Conservation (phyloP, 2,888 invertebrate species). For the Pasiphila rectangulata region DNA sequence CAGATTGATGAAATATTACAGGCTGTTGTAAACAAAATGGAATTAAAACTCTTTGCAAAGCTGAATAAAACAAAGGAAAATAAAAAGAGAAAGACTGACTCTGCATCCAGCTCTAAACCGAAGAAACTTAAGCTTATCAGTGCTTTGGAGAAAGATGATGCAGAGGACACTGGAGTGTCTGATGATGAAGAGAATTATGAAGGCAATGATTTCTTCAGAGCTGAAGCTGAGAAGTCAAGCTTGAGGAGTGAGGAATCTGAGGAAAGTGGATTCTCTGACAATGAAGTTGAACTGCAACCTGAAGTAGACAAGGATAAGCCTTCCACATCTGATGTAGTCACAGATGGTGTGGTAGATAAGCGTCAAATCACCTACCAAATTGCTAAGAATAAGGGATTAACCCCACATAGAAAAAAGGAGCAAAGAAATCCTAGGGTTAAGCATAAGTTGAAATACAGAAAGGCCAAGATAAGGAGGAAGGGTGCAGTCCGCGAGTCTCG, state of each 20-base stretch:
- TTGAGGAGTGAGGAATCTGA: slow-evolving; percentile 61
- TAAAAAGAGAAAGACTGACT: slow-evolving; percentile 59
- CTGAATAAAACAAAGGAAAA: slow-evolving; percentile 38
- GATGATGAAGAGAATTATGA: slow-evolving; percentile 69
- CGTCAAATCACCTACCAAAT: slow-evolving; percentile 96
- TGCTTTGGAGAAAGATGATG: slow-evolving; percentile 63
- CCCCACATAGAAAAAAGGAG: slow-evolving; percentile 94
- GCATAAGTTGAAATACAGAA: slow-evolving; percentile 94
- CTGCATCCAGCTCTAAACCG: slow-evolving; percentile 46
- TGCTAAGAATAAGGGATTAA: slow-evolving; percentile 96
- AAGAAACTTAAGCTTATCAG: slow-evolving; percentile 69
- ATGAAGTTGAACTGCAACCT: slow-evolving; percentile 52
- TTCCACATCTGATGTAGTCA: slow-evolving; percentile 50
- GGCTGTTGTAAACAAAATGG: slow-evolving; percentile 71
- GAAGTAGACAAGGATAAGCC: slow-evolving; percentile 58
- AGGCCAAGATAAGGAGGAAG: slow-evolving; percentile 94
- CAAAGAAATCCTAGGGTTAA: slow-evolving; percentile 97
- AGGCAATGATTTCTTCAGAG: slow-evolving; percentile 59
- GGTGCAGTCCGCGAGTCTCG: slow-evolving; percentile 94
- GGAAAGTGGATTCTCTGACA: slow-evolving; percentile 72
- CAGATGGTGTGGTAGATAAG: slow-evolving; percentile 79
- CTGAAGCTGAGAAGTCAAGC: slow-evolving; percentile 31
- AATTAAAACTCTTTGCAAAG: slow-evolving; percentile 50
- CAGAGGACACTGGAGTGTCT: slow-evolving; percentile 69
- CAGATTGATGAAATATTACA: slow-evolving; percentile 84